Base-by-base conservation (phyloP, 2,888 invertebrate genomes). In the Lomographa bimaculata region DNA sequence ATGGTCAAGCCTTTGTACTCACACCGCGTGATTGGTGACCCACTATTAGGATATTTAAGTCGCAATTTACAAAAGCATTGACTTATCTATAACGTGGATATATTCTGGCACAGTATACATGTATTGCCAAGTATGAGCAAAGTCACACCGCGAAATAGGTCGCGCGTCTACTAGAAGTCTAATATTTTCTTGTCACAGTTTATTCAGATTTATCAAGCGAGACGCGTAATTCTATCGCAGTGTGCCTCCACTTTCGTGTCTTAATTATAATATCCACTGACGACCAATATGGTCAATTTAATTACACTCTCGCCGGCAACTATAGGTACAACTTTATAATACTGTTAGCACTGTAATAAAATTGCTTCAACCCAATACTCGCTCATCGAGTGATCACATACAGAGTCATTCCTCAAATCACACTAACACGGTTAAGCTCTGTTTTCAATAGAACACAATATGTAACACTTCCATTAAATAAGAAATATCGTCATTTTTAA, bases 331-430 rank as follows among this genome's bases (percentile, higher is more conserved):
- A 65, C 62, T 65, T 64, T 59, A 75, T 78, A 80, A 80, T 80
- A 80, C 80, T 79, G 79, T 71, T 71, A 64, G 67, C 67, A 59
- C 64, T 64, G 70, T 60, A 61, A 62, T 57, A 58, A 55, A 55
- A 63, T 59, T 63, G 56, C 54, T 62, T 57, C 59, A 62, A 64
- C 67, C 65, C 55, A 57, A 27, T 26, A 34, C 36, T 28, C 35
- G 33, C 32, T 19, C 24, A 24, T 6, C 37, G 47, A 47, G 35
- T 37, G 26, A 30, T 42, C 27, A 36, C 20, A 40, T 24, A 34
- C 41, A 36, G 32, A 24, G 11, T 39, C 48, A 46, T 42, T 38
- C 24, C 34, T 36, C 29, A 17, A 34, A 19, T 33, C 43, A 41
- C 39, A 42, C 35, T 21, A 27, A 30, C 16, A 39, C 39, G 34